phyloP scores from a whole-genome alignment of 2,113 vertebrate genomes.

The Neogale vison region DNA sequence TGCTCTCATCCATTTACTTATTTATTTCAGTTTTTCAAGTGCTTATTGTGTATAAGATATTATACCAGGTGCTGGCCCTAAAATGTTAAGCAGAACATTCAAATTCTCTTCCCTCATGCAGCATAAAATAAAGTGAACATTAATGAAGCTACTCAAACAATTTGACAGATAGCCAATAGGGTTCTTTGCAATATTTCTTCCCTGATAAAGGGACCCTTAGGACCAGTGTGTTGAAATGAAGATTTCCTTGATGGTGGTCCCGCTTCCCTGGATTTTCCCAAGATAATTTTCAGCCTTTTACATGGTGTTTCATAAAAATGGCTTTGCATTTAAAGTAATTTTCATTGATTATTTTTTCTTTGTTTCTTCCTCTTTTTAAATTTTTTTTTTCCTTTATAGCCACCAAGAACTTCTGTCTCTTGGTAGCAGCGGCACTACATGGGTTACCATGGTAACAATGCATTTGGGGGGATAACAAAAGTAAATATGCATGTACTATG shows the following conservation, averaged over 20 bases:
- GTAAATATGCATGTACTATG: constrained; percentile 67
- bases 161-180: background rate
- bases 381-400: background rate
- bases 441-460: constrained; percentile 67
- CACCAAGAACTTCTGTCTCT: constrained; percentile 52
- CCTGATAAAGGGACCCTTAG: background rate
- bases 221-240: background rate
- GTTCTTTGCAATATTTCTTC: background rate
- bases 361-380: background rate
- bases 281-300: background rate
- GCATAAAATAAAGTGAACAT: background rate
- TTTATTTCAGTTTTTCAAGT: background rate
- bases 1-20: background rate
- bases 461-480: constrained; percentile 59
- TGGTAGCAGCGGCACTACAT: constrained; percentile 18
- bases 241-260: background rate
- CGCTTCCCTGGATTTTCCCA: background rate
- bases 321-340: constrained; percentile 50
- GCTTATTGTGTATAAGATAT: background rate
- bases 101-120: background rate
- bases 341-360: constrained; percentile 48
- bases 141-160: background rate
- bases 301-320: background rate
- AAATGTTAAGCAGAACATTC: background rate
- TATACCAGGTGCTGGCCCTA: background rate